Evolutionary conservation across 2,888 invertebrate species (phyloP), one percentile per base, ranked within the genome.

Genomic region (Plebejus anna): DNA sequence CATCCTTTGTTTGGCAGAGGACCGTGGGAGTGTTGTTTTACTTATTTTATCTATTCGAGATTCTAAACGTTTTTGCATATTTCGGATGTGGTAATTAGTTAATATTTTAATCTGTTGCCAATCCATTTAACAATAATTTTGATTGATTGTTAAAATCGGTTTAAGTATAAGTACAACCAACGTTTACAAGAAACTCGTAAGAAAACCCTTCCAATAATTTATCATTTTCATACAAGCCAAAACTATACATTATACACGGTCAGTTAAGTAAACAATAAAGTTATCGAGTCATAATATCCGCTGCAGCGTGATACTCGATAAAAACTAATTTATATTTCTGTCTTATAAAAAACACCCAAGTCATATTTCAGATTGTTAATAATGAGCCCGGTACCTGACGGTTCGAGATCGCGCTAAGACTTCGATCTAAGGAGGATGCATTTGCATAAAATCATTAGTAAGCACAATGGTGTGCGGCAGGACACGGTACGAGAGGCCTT

Each of bases 401-500:
- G 89, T 90, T 90, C 84, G 91, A 92, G 92, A 92, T 93, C 93
- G 92, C 93, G 91, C 91, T 93, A 94, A 92, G 93, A 91, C 92
- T 92, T 90, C 92, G 92, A 93, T 94, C 93, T 93, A 91, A 93
- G 93, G 92, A 92, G 92, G 89, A 87, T 93, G 89, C 94, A 94
- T 94, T 93, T 94, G 94, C 94, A 94, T 94, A 94, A 94, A 94
- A 93, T 94, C 94, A 93, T 94, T 93, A 94, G 94, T 91, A 92
- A 93, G 92, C 94, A 94, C 94, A 94, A 94, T 93, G 93, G 91
- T 89, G 89, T 86, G 87, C 91, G 88, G 88, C 91, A 92, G 92
- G 93, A 93, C 92, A 92, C 88, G 91, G 87, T 84, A 84, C 86
- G 88, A 90, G 87, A 87, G 88, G 89, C 89, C 89, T 89, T 88